Evolutionary conservation across 2,888 invertebrate species (phyloP).

Genomic region (Amblyteles armatorius): DNA sequence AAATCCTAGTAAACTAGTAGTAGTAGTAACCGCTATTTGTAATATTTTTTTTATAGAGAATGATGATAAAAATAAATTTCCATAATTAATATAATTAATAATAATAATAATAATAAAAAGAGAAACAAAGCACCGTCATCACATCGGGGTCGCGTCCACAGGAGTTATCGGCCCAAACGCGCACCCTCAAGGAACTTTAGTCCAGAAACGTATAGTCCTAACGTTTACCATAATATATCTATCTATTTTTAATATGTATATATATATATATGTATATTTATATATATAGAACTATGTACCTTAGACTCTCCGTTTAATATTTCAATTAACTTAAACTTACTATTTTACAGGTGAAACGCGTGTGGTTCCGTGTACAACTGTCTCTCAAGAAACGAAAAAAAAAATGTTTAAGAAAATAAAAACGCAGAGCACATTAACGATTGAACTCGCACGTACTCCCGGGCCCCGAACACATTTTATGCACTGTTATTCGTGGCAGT

Average conservation of each 20-base stretch:
- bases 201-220: conserved; percentile 78
- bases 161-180: conserved; percentile 65
- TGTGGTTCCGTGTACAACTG: neutral
- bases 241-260: conserved; percentile 17
- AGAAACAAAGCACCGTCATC: conserved; percentile 84
- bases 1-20: conserved; percentile 77
- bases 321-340: conserved; percentile 54
- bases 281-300: conserved; percentile 48
- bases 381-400: conserved; percentile 25
- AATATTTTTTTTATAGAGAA: conserved; percentile 52
- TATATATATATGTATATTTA: conserved; percentile 54
- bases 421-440: conserved; percentile 39
- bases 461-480: conserved; percentile 40
- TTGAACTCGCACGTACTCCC: conserved; percentile 57
- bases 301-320: conserved; percentile 41
- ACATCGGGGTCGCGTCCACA: conserved; percentile 80
- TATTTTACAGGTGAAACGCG: conserved; percentile 56
- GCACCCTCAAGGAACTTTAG: conserved; percentile 82
- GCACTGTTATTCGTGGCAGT: conserved; percentile 53
- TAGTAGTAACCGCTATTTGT: conserved; percentile 70
- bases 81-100: conserved; percentile 66
- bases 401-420: neutral
- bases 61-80: conserved; percentile 72
- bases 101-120: conserved; percentile 70
- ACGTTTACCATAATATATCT: conserved; percentile 53